phyloP scores from a whole-genome alignment of 2,888 invertebrate genomes.

The Sialis fuliginosa region DNA sequence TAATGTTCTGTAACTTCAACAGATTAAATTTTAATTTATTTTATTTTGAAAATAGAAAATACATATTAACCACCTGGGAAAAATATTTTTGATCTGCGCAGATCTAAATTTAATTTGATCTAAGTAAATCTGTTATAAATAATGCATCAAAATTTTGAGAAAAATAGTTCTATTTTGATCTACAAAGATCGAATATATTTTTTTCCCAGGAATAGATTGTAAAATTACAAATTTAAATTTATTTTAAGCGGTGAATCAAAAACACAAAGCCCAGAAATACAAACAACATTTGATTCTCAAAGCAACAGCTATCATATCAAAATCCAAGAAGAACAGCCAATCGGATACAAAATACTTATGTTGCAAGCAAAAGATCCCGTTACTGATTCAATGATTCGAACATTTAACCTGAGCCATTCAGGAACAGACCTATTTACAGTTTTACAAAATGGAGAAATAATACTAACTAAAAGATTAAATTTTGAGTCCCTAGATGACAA shows the following conservation, averaged over 20 bases:
- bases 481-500: conserved; percentile 51
- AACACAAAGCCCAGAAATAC: background rate
- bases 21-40: too few relatives aligned
- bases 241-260: background rate
- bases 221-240: too few relatives aligned
- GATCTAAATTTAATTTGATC: background rate
- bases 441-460: conserved; percentile 56
- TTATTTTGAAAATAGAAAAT: too few relatives aligned
- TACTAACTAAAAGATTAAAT: conserved; percentile 54
- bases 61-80: too few relatives aligned
- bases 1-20: too few relatives aligned
- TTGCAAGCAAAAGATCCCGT: conserved; percentile 54
- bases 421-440: conserved; percentile 36
- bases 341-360: conserved; percentile 51
- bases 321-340: conserved; percentile 61
- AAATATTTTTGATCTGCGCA: background rate
- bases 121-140: too few relatives aligned
- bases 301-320: conserved; percentile 19
- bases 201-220: too few relatives aligned
- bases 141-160: too few relatives aligned
- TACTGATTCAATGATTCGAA: conserved; percentile 40
- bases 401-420: conserved; percentile 36
- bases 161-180: too few relatives aligned
- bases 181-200: too few relatives aligned
- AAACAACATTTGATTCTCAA: background rate